These are phyloP conservation scores for Pygoscelis antarcticus DNA, from an alignment of 2,113 vertebrate genomes.

Conservation along the genomic window DNA sequence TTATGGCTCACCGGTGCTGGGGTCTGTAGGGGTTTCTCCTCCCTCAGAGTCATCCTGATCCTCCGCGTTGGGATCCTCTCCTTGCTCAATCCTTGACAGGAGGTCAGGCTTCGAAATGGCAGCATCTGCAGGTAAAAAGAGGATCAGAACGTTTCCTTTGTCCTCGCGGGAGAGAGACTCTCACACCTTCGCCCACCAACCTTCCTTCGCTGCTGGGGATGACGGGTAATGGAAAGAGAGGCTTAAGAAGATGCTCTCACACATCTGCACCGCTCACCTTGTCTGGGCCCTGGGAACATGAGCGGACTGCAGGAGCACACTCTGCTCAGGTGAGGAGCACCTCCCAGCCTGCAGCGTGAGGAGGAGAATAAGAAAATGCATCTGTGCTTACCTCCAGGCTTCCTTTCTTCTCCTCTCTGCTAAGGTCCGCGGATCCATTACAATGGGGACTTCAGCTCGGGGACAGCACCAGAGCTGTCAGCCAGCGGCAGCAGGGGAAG, in stretches of 20 bases:
- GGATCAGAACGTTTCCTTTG: background rate
- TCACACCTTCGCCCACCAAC: background rate
- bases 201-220: constrained; percentile 23
- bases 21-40: constrained; percentile 15
- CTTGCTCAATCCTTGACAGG: constrained; percentile 34
- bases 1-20: background rate
- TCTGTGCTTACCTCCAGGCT: constrained; percentile 51
- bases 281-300: constrained; percentile 16
- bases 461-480: constrained; percentile 46
- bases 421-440: constrained; percentile 60
- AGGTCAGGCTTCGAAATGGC: constrained; percentile 62
- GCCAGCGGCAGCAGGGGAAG: constrained; percentile 3
- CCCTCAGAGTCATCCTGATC: background rate
- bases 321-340: constrained; percentile 40
- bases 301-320: constrained; percentile 21
- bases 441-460: constrained; percentile 52
- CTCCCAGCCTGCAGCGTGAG: constrained; percentile 53
- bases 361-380: constrained; percentile 29
- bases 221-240: background rate
- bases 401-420: constrained; percentile 52
- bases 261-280: background rate
- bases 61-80: constrained; percentile 2
- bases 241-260: background rate
- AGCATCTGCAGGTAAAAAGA: background rate
- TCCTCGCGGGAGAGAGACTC: background rate